Conservation (phyloP, 2,888 invertebrate species). For the Melitaea athalia region DNA sequence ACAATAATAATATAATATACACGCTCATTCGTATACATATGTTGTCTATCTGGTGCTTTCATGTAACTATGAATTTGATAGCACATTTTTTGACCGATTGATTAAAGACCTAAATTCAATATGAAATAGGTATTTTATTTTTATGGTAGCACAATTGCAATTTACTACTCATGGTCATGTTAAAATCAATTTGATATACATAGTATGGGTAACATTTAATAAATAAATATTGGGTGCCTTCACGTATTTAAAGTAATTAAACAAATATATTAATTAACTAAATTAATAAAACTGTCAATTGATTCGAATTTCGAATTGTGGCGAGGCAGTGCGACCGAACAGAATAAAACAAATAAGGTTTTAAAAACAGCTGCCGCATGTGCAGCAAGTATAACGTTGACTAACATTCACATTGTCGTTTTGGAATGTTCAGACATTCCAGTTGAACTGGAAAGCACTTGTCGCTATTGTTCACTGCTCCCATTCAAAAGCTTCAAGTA, state of each 20-base stretch:
- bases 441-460: slow-evolving; percentile 44
- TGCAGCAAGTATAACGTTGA: slow-evolving; percentile 47
- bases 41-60: no score
- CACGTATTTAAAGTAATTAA: not conserved
- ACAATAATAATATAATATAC: not conserved
- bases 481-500: slow-evolving; percentile 37
- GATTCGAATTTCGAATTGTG: slow-evolving; percentile 40
- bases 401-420: slow-evolving; percentile 51
- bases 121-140: no score
- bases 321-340: slow-evolving; percentile 40
- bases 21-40: not conserved
- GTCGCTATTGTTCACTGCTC: slow-evolving; percentile 44
- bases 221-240: not conserved
- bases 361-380: slow-evolving; percentile 55
- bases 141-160: no score
- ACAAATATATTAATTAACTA: slow-evolving; percentile 18
- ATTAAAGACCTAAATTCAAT: no score
- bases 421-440: slow-evolving; percentile 50
- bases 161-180: no score
- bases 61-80: no score
- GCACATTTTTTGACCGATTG: no score
- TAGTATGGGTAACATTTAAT: no score
- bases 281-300: slow-evolving; percentile 36
- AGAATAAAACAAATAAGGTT: slow-evolving; percentile 53
- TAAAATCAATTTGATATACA: not conserved